phyloP scores from a whole-genome alignment of 2,113 vertebrate species.

The Oostethus manadensis region DNA sequence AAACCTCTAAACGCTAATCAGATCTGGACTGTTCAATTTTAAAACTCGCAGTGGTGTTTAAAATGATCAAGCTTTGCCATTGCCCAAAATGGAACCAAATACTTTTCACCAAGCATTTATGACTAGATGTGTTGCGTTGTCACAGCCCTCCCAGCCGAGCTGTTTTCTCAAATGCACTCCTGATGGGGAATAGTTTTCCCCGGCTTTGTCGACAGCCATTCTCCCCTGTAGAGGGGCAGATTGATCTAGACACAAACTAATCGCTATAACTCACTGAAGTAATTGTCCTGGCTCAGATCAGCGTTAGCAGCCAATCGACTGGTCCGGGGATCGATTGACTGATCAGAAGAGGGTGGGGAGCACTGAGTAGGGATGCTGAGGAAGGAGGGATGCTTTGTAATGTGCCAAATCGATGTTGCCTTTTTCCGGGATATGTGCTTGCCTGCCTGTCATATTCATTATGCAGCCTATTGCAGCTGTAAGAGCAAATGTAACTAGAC shows the following conservation, averaged over 20 bases:
- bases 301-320: conserved; percentile 90
- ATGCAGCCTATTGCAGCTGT: conserved; percentile 1
- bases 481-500: too few relatives aligned
- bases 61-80: too few relatives aligned
- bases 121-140: not conserved
- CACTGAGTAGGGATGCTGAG: conserved; percentile 73
- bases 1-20: too few relatives aligned
- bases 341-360: conserved; percentile 83
- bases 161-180: conserved; percentile 41
- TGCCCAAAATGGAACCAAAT: too few relatives aligned
- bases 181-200: conserved; percentile 53
- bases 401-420: conserved; percentile 54
- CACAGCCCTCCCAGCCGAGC: not conserved
- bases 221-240: conserved; percentile 80
- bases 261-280: conserved; percentile 99
- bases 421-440: conserved; percentile 76
- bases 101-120: not conserved
- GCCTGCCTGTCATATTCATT: conserved; percentile 32
- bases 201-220: conserved; percentile 37
- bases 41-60: too few relatives aligned
- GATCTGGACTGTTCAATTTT: too few relatives aligned
- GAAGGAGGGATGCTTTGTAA: conserved; percentile 54
- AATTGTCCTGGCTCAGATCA: conserved; percentile 98
- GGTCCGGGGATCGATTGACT: conserved; percentile 85
- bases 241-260: conserved; percentile 97